Conservation (phyloP, 2,113 vertebrate species). For the Hepsetus odoe region DNA sequence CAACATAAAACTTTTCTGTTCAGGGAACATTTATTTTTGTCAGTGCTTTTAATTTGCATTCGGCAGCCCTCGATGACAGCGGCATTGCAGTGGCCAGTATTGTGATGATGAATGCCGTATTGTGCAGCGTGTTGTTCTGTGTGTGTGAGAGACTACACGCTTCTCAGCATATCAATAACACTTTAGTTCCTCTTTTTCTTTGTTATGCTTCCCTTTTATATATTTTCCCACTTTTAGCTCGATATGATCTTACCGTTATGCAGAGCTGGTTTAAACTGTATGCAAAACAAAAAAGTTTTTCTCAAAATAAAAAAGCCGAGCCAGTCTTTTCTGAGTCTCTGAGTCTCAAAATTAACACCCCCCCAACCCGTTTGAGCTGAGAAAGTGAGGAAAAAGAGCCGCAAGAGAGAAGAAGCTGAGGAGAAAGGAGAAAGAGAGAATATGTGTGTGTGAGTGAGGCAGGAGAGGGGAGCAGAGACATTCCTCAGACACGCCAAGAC, state of each 20-base stretch:
- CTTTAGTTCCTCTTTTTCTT: conserved; percentile 20
- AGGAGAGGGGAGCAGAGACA: conserved; percentile 56
- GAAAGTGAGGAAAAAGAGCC: conserved; percentile 44
- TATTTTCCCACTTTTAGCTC: not conserved
- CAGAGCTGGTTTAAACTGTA: not conserved
- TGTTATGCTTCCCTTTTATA: conserved; percentile 13
- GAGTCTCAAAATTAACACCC: conserved; percentile 53
- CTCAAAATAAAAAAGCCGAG: not conserved
- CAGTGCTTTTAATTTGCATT: too few relatives aligned
- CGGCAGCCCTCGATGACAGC: too few relatives aligned
- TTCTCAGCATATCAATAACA: conserved; percentile 4
- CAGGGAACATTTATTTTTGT: too few relatives aligned
- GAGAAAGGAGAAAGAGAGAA: conserved; percentile 42
- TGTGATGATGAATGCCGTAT: too few relatives aligned
- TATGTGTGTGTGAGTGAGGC: conserved; percentile 30
- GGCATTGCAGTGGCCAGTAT: too few relatives aligned
- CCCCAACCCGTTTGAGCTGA: conserved; percentile 15
- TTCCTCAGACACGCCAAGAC: conserved; percentile 79
- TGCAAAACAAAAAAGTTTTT: conserved; percentile 13
- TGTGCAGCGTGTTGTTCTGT: not conserved
- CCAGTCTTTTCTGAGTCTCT: not conserved
- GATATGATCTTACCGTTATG: not conserved
- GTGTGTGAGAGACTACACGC: not conserved
- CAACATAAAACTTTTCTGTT: too few relatives aligned
- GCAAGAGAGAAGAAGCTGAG: conserved; percentile 39